A percentile compares a stretch with the other conserved stretches of the same genome.
These are phyloP conservation scores for Pitta sordida DNA, from an alignment of 2,113 vertebrate species.

Conservation along the genomic window DNA sequence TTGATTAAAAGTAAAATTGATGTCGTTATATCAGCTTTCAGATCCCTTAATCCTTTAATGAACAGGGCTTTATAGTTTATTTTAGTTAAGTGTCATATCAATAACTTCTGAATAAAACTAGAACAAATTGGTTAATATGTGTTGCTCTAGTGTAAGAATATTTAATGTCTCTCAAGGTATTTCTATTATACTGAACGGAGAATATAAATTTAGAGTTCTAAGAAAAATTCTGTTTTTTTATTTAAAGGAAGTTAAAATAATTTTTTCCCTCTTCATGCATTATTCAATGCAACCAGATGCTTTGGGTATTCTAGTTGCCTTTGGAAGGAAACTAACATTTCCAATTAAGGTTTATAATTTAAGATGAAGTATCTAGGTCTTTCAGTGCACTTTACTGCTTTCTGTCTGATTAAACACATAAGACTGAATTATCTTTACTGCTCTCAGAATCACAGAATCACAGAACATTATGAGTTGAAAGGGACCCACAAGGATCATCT, in stretches of 20 bases:
- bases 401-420: conserved; percentile 18
- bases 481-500: too few species aligned
- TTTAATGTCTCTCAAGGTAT: conserved; percentile 1
- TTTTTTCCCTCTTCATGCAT: conserved; percentile 22
- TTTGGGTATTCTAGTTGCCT: conserved; percentile 50
- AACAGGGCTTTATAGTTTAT: neutral
- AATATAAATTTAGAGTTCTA: conserved; percentile 25
- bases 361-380: conserved; percentile 69
- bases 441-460: too few species aligned
- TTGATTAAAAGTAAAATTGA: neutral
- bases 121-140: neutral
- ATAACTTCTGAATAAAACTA: neutral
- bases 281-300: conserved; percentile 68
- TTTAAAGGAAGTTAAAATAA: conserved; percentile 29
- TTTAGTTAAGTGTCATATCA: neutral
- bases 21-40: neutral
- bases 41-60: neutral
- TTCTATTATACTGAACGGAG: neutral
- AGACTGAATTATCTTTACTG: neutral
- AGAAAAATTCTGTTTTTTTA: neutral
- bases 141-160: neutral
- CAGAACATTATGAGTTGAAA: too few species aligned
- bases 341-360: conserved; percentile 58
- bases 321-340: conserved; percentile 52
- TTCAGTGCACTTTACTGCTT: conserved; percentile 23